A percentile compares a stretch with the other conserved stretches of the same genome.
phyloP scores from a whole-genome alignment of 1,140 invertebrate genomes.

The Babylonia areolata region DNA sequence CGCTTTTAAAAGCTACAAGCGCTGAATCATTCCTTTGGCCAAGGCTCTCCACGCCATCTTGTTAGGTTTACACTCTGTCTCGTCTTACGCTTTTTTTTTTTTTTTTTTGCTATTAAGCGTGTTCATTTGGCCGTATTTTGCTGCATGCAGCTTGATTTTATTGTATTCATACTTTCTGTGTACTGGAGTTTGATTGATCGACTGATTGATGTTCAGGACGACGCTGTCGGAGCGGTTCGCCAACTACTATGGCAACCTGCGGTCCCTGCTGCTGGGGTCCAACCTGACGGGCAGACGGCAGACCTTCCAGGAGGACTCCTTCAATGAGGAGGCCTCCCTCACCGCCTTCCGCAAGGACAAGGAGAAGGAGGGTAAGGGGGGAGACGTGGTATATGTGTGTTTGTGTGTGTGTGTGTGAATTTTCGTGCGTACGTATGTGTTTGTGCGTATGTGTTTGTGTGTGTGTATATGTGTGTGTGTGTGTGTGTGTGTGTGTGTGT shows the following conservation, averaged over 20 bases:
- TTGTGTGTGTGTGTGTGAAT: background rate
- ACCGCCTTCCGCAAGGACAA: slow-evolving; percentile 55
- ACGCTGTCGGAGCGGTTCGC: slow-evolving; percentile 63
- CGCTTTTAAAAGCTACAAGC: too few relatives aligned
- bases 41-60: too few relatives aligned
- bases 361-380: slow-evolving; percentile 35
- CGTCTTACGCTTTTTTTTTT: too few relatives aligned
- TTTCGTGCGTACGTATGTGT: background rate
- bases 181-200: too few relatives aligned
- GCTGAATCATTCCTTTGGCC: too few relatives aligned
- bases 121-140: too few relatives aligned
- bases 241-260: slow-evolving; percentile 61
- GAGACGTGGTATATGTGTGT: background rate
- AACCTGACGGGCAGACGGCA: slow-evolving; percentile 56
- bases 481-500: background rate
- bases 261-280: slow-evolving; percentile 53
- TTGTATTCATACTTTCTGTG: too few relatives aligned
- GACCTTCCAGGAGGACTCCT: slow-evolving; percentile 55
- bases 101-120: too few relatives aligned
- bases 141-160: too few relatives aligned
- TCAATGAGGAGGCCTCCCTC: slow-evolving; percentile 58
- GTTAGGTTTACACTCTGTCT: too few relatives aligned
- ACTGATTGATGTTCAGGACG: too few relatives aligned
- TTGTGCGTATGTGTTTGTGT: background rate
- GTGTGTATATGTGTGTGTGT: slow-evolving; percentile 14